phyloP scores from a whole-genome alignment of 2,113 vertebrate genomes.

The Cichladusa arquata region DNA sequence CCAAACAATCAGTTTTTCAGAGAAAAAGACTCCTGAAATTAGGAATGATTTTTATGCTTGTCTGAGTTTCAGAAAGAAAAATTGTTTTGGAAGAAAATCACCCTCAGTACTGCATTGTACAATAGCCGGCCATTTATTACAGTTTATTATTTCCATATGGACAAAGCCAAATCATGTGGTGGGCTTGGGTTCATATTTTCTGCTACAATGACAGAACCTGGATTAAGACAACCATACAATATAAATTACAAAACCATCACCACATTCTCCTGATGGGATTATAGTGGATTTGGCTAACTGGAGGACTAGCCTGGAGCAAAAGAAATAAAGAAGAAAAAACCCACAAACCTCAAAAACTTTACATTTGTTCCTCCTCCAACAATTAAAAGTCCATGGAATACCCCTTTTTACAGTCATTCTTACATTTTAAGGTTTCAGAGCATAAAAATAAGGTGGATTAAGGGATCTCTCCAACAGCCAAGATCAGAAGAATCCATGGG shows the following conservation, averaged over 20 bases:
- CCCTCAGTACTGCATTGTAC: not conserved
- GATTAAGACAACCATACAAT: conserved; percentile 63
- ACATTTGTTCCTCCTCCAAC: not conserved
- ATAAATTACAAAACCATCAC: conserved; percentile 66
- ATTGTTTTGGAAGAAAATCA: conserved; percentile 27
- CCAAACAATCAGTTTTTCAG: not conserved
- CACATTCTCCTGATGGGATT: conserved; percentile 68
- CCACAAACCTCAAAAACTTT: not conserved
- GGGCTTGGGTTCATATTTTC: conserved; percentile 56
- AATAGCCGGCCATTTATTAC: conserved; percentile 53
- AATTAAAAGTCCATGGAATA: not conserved
- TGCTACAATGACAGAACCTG: conserved; percentile 55
- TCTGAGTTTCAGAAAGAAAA: conserved; percentile 46
- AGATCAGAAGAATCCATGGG: not conserved
- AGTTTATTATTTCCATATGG: conserved; percentile 74
- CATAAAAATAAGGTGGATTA: conserved; percentile 41
- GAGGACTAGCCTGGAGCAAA: conserved; percentile 34
- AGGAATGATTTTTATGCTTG: conserved; percentile 11
- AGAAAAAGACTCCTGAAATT: not conserved
- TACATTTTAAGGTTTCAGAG: conserved; percentile 39
- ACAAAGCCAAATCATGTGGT: conserved; percentile 33
- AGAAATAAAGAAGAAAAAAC: not conserved
- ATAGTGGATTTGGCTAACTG: conserved; percentile 60
- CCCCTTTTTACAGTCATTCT: conserved; percentile 14
- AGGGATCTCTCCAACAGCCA: conserved; percentile 12